Percentiles rank a stretch among this genome's conserved stretches.
Conservation (phyloP, 2,797 vertebrate genomes). For the Cossypha heuglini region DNA sequence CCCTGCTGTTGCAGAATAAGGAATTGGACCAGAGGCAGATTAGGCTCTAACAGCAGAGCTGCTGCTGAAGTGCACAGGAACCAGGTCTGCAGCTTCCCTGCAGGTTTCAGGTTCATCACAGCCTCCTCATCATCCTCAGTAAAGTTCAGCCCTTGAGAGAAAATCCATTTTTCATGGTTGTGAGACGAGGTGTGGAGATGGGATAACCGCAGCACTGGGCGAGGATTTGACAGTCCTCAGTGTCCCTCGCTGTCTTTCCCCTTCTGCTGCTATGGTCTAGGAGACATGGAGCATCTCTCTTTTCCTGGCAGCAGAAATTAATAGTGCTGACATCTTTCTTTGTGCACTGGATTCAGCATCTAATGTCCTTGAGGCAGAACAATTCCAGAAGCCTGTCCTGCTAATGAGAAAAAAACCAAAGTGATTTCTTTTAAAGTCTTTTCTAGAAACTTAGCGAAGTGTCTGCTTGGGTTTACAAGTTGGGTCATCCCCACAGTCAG, state of each 20-base stretch:
- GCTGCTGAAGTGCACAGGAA: background rate
- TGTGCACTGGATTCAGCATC: background rate
- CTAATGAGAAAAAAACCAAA: background rate
- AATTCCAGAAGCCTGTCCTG: background rate
- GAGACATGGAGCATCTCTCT: background rate
- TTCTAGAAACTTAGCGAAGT: background rate
- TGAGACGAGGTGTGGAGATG: background rate
- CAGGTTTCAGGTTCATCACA: background rate
- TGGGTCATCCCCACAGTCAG: background rate
- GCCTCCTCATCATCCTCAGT: background rate
- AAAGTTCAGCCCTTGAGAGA: background rate
- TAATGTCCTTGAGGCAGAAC: background rate
- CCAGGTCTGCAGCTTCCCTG: background rate
- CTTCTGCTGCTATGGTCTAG: background rate
- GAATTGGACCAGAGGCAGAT: background rate
- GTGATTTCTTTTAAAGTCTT: background rate
- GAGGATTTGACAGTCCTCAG: background rate
- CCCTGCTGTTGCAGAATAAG: background rate
- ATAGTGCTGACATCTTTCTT: background rate
- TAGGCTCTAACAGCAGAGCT: background rate
- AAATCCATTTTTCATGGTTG: background rate
- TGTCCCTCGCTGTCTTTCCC: background rate
- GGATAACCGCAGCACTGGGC: background rate
- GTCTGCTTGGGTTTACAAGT: background rate
- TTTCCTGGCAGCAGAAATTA: background rate